A percentile compares a stretch with the other conserved stretches of the same genome.
Evolutionary conservation across 2,113 vertebrate genomes (phyloP).

Genomic region (Triplophysa siluroides): DNA sequence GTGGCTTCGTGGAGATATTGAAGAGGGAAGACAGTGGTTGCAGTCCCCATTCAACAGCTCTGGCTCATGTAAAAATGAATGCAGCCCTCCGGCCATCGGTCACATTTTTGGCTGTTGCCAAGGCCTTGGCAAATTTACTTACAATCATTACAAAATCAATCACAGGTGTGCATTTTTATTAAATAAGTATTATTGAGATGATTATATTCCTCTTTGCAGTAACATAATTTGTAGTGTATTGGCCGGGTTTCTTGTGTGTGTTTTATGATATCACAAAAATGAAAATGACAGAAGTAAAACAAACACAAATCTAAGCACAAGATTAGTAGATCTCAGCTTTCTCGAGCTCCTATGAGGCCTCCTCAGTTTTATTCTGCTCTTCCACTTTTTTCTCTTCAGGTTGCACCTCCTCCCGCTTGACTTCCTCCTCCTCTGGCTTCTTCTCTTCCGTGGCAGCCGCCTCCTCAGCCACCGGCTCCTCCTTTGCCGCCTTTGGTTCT

Average conservation of each 20-base stretch:
- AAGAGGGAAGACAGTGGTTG: constrained; percentile 25
- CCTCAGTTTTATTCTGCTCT: constrained; percentile 48
- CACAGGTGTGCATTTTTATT: constrained; percentile 1
- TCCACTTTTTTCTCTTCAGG: constrained; percentile 47
- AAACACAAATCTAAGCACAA: constrained; percentile 6
- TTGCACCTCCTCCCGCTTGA: constrained; percentile 39
- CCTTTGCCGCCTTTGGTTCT: constrained; percentile 20
- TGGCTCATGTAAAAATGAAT: constrained; percentile 21
- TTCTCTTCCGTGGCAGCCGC: constrained; percentile 8
- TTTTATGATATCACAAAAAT: constrained; percentile 24
- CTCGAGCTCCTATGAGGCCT: constrained; percentile 63
- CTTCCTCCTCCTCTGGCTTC: constrained; percentile 34
- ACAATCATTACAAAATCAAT: constrained; percentile 13
- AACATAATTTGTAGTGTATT: constrained; percentile 29
- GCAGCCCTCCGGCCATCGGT: constrained; percentile 26
- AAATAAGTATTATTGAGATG: background rate
- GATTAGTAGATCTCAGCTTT: background rate
- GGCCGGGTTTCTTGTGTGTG: constrained; percentile 5
- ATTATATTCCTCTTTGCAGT: constrained; percentile 28
- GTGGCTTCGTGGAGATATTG: constrained; percentile 7
- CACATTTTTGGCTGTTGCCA: constrained; percentile 19
- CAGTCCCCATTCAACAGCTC: constrained; percentile 36
- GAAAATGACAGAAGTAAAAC: constrained; percentile 25
- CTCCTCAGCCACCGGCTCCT: constrained; percentile 26
- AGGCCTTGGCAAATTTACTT: background rate